Evolutionary conservation across 2,888 invertebrate genomes (phyloP), one percentile per base, ranked within the genome.

Genomic region (Linnaemya tessellans): DNA sequence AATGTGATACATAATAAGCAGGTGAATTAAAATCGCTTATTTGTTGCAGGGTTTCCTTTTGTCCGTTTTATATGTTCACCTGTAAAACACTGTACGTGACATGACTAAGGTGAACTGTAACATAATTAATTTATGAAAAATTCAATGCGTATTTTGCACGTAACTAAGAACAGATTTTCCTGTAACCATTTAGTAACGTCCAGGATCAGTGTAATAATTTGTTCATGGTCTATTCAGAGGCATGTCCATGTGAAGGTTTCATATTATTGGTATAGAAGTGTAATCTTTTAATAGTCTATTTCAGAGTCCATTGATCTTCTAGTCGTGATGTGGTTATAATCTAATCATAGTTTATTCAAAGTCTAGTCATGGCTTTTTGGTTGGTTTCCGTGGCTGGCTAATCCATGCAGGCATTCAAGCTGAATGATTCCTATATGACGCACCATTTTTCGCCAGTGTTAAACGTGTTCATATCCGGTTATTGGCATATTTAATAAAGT

Each of bases 31-130:
- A 60, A 60, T 78, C 71, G 58, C 60, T 79, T 83, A 68, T 73
- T 60, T 68, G 60, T 74, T 62, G 62, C 51, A 62, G 38, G 60
- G 71, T 73, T 73, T 78, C 54, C 54, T 67, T 60, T 78, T 73
- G 41, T 35, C 51, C 11, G 8, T 65, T 10, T 25, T 43, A 10
- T 18, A 38, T 56, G 8, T 7, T 43, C 7, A 10, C 20, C 3
- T 75, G 9, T 35, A 35, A 0, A 18, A 64, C 15, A 74, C 25
- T 58, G 1, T 0, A 10, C 18, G 22, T 54, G 2, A 3, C 1
- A 11, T 25, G 41, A 54, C 15, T 62, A 41, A 15, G 41, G 62
- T 43, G 20, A 41, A 10, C 11, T 10, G 0, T 54, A 49, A 15
- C 13, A 49, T 4, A n/a, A n/a, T n/a, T n/a, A 43, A 3, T 5